A percentile compares a stretch with the other conserved stretches of the same genome.
phyloP scores from a whole-genome alignment of 2,888 invertebrate species.

The Saturnia pavonia region DNA sequence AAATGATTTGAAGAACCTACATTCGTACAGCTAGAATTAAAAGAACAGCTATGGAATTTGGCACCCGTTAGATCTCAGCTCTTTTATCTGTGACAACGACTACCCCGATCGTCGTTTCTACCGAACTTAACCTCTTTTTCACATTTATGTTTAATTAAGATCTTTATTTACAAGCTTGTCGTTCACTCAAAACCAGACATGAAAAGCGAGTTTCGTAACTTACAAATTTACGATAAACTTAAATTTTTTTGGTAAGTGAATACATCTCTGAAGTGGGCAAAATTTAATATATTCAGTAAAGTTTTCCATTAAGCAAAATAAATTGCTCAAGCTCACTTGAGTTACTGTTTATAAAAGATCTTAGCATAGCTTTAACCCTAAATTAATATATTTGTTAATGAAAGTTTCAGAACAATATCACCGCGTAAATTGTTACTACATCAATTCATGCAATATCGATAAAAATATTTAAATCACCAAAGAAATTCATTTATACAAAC shows the following conservation, averaged over 20 bases:
- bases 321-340: not conserved
- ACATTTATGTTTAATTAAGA: no score
- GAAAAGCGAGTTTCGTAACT: no score
- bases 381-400: not conserved
- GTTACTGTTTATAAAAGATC: not conserved
- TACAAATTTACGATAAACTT: no score
- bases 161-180: not conserved
- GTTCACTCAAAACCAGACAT: not conserved
- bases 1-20: no score
- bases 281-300: not conserved
- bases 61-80: no score
- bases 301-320: not conserved
- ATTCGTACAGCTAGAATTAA: no score
- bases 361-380: not conserved
- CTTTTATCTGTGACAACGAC: no score
- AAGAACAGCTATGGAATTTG: no score
- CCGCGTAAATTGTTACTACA: not conserved
- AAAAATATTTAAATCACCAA: slow-evolving; percentile 16
- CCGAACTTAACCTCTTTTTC: no score
- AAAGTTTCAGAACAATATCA: not conserved
- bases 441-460: slow-evolving; percentile 11
- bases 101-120: no score
- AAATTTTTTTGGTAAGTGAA: no score
- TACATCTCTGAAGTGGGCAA: no score
- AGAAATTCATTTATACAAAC: slow-evolving; percentile 25